Base-by-base conservation (phyloP, 2,113 vertebrate species). In the Poicephalus gulielmi region DNA sequence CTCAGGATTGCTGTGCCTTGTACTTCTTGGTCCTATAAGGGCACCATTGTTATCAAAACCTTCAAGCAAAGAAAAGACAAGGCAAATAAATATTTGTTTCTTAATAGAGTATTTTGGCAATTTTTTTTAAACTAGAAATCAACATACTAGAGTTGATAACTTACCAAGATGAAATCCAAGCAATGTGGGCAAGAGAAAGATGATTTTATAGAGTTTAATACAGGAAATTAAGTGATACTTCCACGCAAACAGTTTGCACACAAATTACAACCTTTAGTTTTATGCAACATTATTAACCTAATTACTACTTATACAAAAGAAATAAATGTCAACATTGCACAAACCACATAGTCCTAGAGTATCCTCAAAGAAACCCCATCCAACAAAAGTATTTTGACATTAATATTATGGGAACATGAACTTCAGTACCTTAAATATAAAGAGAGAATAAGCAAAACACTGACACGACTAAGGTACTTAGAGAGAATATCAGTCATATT, bases 41-140 rank as follows among this genome's bases (percentile, higher is more conserved):
- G 97, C 98, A 97, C 99, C 99, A n/a, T 99, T 99, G 98, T 99
- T 99, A 97, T 99, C 99, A 95, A 99, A 99, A 95, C 99, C 99
- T 99, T 97, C 95, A 92, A 96, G 88, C 73, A 96, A 97, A 97
- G 80, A 98, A 95, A 91, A 97, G 24, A 94, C 33, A 96, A 92
- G 71, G 33, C 41, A 96, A 86, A 79, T 97, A 90, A 96, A 71
- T 88, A 93, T 62, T 46, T 47, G 46, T 49, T 67, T 66, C 88
- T 91, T 49, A 69, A 83, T 5, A 92, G 41, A 81, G 41, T 27
- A 95, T 39, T 80, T 80, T 92, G 66, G 23, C 74, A 96, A 96
- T 85, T 81, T 92, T 64, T 64, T 97, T 97, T 96, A 96, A 96
- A 96, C 49, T 92, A 96, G 86, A 89, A 95, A 95, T 96, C 94